phyloP scores from a whole-genome alignment of 2,888 invertebrate genomes.

The Pachymerium ferrugineum region DNA sequence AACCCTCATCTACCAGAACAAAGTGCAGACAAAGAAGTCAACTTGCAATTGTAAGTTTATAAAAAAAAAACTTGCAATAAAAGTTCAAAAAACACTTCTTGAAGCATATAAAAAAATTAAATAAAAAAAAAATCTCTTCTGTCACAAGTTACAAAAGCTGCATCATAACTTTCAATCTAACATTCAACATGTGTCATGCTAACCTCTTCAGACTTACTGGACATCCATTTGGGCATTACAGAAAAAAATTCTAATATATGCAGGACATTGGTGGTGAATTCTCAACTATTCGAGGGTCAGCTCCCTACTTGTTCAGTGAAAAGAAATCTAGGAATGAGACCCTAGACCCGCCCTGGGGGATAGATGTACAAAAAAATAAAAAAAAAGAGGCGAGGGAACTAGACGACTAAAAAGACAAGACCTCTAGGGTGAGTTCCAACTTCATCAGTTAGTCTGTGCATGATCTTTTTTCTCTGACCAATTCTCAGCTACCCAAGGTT shows the following conservation, averaged over 20 bases:
- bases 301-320: slow-evolving; percentile 7
- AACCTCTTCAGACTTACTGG: neutral
- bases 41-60: neutral
- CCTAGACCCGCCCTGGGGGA: neutral
- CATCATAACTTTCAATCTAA: neutral
- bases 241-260: slow-evolving; percentile 5
- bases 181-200: neutral
- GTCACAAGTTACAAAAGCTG: neutral
- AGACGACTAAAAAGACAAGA: neutral
- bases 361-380: neutral
- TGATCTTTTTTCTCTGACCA: neutral
- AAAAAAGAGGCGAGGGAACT: neutral
- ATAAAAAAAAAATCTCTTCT: neutral
- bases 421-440: slow-evolving; percentile 1
- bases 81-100: too few relatives aligned
- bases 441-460: slow-evolving; percentile 14
- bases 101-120: neutral
- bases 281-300: neutral
- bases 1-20: neutral
- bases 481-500: slow-evolving; percentile 12
- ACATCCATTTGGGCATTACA: neutral
- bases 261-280: neutral
- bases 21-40: too few relatives aligned
- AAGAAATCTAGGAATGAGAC: slow-evolving; percentile 1
- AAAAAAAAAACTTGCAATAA: neutral